Base-by-base conservation (phyloP, 1,140 invertebrate species). In the Anagrus nilaparvatae region DNA sequence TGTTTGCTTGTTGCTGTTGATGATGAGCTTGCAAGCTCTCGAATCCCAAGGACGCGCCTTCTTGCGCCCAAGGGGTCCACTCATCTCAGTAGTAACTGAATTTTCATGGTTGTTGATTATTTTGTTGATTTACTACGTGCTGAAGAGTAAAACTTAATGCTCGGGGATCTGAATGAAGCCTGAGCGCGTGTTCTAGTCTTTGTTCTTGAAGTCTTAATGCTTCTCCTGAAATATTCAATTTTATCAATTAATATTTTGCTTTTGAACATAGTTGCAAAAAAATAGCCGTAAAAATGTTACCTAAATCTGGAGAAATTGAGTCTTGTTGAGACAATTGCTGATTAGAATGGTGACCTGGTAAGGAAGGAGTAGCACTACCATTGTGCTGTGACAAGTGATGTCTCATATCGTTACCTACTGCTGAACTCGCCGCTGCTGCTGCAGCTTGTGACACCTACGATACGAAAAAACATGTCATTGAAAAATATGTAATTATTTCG, bases 201-300 rank as follows among this genome's bases (percentile, higher is more conserved):
- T 86, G 82, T 52, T 86, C 83, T 53, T 86, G 83, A 33, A 87
- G 71, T 55, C 83, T 70, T 37, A 86, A 69, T 7, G 81, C 83
- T 59, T 87, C 82, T 43, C 63, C 65, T 65, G 50, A 17, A 18
- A 43, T 18, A 14, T 18, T 19, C 12, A 40, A 40, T 28, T 18
- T 38, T 38, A 28, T 12, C n/a, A 16, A 17, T 19, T 16, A 20
- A 30, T n/a, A 12, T n/a, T 24, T 32, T 14, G n/a, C 13, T 18
- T 19, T 5, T 17, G 30, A 12, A 14, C 9, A 12, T 6, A 12
- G 17, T 8, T 33, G 33, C n/a, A 34, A 7, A 28, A 42, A 6
- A 13, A 28, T 23, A n/a, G n/a, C n/a, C n/a, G 6, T 27, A 6
- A 27, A 24, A 35, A 32, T 55, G 54, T 59, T 50, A 69, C 67